These are phyloP conservation scores for Alentia gelatinosa DNA, from an alignment of 2,888 invertebrate genomes.

Conservation along the genomic window DNA sequence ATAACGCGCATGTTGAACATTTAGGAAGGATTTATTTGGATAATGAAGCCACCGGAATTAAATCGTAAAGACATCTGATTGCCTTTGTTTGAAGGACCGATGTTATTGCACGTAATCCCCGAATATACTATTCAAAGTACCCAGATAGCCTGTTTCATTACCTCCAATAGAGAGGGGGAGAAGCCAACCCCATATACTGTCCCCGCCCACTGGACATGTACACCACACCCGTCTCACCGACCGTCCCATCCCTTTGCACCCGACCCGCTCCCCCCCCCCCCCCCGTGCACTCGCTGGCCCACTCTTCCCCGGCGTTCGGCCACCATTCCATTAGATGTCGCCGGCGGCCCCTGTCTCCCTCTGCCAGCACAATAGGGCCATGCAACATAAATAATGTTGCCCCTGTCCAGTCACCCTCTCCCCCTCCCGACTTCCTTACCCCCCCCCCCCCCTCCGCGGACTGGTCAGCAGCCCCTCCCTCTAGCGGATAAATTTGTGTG, in stretches of 20 bases:
- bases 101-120: too few relatives aligned
- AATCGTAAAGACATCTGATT: too few relatives aligned
- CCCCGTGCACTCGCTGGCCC: not conserved
- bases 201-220: not conserved
- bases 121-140: too few relatives aligned
- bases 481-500: not conserved
- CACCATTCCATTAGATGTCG: conserved; percentile 51
- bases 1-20: too few relatives aligned
- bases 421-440: not conserved
- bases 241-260: not conserved
- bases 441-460: not conserved
- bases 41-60: too few relatives aligned
- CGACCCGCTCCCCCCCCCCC: not conserved
- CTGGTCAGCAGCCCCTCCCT: conserved; percentile 33
- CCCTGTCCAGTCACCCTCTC: not conserved
- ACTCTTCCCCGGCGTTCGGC: not conserved
- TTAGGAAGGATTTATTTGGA: too few relatives aligned
- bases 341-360: conserved; percentile 23
- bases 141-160: too few relatives aligned
- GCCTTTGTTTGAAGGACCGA: too few relatives aligned
- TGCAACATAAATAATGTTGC: conserved; percentile 50
- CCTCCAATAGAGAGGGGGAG: too few relatives aligned
- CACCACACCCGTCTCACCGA: not conserved
- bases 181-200: not conserved
- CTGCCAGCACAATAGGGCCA: conserved; percentile 26